These are phyloP conservation scores for Galerucella pusilla DNA, from an alignment of 2,888 invertebrate genomes.

Conservation along the genomic window DNA sequence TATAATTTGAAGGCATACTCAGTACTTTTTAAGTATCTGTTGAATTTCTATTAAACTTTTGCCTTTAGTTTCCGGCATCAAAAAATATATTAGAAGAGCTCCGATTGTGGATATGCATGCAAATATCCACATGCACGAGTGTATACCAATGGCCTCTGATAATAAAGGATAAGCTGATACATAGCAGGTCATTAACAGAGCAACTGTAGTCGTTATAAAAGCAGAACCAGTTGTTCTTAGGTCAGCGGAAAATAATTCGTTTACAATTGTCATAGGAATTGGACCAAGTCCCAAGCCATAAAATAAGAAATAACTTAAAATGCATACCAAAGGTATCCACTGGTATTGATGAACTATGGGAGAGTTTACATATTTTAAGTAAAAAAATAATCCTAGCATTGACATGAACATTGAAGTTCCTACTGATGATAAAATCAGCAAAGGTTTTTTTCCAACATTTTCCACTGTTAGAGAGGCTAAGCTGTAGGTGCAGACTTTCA, in stretches of 20 bases:
- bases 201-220: constrained; percentile 6
- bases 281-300: constrained; percentile 30
- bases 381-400: constrained; percentile 7
- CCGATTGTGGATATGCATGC: constrained; percentile 9
- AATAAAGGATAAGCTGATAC: constrained; percentile 24
- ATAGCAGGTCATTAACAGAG: background rate
- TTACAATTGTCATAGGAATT: constrained; percentile 24
- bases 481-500: background rate
- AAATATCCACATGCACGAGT: constrained; percentile 38
- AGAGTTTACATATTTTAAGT: constrained; percentile 1
- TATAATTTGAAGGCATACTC: background rate
- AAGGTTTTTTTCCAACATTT: constrained; percentile 8
- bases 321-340: background rate
- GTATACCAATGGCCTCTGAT: constrained; percentile 19
- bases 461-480: background rate
- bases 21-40: constrained; percentile 6
- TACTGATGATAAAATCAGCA: background rate
- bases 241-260: constrained; percentile 31
- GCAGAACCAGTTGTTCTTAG: constrained; percentile 20
- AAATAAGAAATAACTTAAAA: constrained; percentile 16
- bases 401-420: background rate
- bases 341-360: background rate
- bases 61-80: constrained; percentile 36
- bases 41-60: constrained; percentile 34
- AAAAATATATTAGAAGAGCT: constrained; percentile 21